Evolutionary conservation across 2,888 invertebrate species (phyloP), one percentile per base, ranked within the genome.

Genomic region (Malthinus flaveolus): DNA sequence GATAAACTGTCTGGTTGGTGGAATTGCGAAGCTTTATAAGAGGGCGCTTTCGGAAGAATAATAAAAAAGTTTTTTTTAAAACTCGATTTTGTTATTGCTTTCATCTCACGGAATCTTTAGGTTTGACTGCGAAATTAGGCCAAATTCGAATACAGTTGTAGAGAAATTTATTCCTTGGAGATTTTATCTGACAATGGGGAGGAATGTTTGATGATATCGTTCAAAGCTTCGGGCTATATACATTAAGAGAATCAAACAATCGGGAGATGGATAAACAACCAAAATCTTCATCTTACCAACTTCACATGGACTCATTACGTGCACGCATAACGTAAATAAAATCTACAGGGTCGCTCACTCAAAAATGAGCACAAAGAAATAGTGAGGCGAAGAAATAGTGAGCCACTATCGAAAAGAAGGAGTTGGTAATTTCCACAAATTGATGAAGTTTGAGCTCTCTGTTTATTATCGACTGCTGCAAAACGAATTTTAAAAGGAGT

Each of bases 41-140:
- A 5, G 23, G 2, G 2, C 3, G 23, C 23, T 23, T 5, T 23
- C 23, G 23, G 23, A 23, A 23, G 5, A 23, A 23, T 23, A 23
- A 23, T 23, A 23, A 23, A 63, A 66, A 69, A 71, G 69, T 65
- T 71, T 71, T 67, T 23, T 23, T 23, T 66, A 65, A 70, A 71
- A 71, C 70, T 71, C 68, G 68, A 70, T 71, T 69, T 66, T 61
- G 64, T 65, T 70, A 70, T 70, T 68, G 71, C 68, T 71, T 69
- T 71, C 71, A 70, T 69, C 68, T 70, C 68, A 68, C 67, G 68
- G 67, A 70, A 68, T 65, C 61, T 65, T 56, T 63, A 59, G 57
- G 64, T 61, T 63, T 65, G 67, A 68, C 66, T 67, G 66, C 59
- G 53, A 66, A 68, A 69, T 68, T 68, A 70, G 68, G 64, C 56